Evolutionary conservation across 1,140 invertebrate genomes (phyloP), one percentile per base, ranked within the genome.

Genomic region (Musca vetustissima): DNA sequence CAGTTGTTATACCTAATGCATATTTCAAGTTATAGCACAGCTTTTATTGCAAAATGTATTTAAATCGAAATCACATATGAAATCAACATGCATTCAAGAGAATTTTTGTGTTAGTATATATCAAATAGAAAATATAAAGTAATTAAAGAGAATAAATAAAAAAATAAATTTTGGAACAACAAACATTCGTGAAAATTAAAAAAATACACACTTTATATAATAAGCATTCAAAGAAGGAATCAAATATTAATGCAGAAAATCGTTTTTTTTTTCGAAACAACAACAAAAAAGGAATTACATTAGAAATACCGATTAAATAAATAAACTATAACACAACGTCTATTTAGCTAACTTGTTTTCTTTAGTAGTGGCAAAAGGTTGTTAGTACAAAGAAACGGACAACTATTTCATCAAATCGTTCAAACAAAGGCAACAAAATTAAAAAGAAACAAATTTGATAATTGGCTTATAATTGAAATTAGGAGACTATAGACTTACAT

Each of bases 401-500:
- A 61, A 36, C 57, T 61, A 69, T 22, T 64, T 32, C n/a, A 24
- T 49, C 48, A 64, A 25, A 43, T 57, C 49, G 25, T 32, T 36
- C 24, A 19, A n/a, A n/a, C n/a, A 28, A 28, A 47, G 67, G 57
- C 24, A 52, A 52, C 43, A 50, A 68, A 64, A 52, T 52, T n/a
- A 50, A 48, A 61, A 24, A n/a, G 25, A 13, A 61, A 61, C 57
- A 61, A 61, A 43, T 61, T 36, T 61, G 43, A 43, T 43, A 61
- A 43, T 61, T 61, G 50, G 28, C n/a, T 48, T 19, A 32, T 52
- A 66, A 66, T 50, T 43, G 36, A 66, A 49, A 66, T 50, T 66
- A 52, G 28, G 52, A 67, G 59, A 67, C 72, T 80, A 78, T 52
- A 71, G 78, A 83, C 86, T 87, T 86, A 87, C 85, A 83, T 86